Evolutionary conservation across 2,113 vertebrate genomes (phyloP), one percentile per base, ranked within the genome.

Genomic region (Himantopus leucocephalus): DNA sequence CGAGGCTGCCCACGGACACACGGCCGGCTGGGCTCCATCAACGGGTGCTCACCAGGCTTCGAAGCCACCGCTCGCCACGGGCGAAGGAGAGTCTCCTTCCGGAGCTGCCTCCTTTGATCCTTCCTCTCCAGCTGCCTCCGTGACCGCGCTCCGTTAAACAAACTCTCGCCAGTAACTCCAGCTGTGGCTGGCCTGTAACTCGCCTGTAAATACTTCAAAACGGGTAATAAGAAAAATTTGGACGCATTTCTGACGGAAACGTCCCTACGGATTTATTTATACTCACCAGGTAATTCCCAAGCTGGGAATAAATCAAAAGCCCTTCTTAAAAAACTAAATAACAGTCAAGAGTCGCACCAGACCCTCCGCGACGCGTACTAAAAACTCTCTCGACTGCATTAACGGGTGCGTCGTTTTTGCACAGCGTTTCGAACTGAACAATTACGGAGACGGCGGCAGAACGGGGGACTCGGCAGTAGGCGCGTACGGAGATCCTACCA

Each of bases 361-460:
- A 41, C 24, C 59, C 41, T 41, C 27, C 8, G 14, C 3, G 3
- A 48, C 32, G 48, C 23, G 0, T 8, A 13, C 10, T 7, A 17
- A 47, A 27, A 81, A 19, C 24, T 8, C 7, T 15, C 52, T n/a
- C 35, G 8, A 1, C 50, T 3, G 29, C 6, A 11, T 18, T 22
- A 29, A 41, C 3, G 6, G 43, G 35, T 23, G 14, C 7, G 0
- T 9, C 9, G 11, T 59, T 41, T 27, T 50, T 22, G 67, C 75
- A 19, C 9, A 8, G 62, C 5, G 7, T n/a, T 53, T 21, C 6
- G 55, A 27, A 34, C 1, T 2, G 50, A 55, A 6, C 22, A 8
- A 10, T 15, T 39, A 15, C 10, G 4, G 45, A 43, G 15, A 6
- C 5, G 9, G 50, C 3, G 5, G 59, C 14, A 15, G 27, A 41